phyloP scores from a whole-genome alignment of 64 coral and sea anemone genomes.

The Pocillopora verrucosa region DNA sequence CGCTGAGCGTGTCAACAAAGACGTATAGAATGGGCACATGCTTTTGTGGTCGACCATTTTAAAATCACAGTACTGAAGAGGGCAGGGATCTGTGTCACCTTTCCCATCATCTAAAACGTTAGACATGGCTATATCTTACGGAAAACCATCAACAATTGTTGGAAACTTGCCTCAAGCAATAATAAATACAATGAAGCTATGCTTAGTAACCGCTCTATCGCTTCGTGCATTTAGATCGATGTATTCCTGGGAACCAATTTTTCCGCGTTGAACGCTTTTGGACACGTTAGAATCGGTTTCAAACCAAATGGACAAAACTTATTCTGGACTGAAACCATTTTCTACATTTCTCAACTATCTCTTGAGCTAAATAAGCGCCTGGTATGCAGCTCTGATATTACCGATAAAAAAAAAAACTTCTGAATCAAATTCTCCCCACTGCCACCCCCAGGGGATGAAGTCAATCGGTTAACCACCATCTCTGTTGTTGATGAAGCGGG shows the following conservation, averaged over 20 bases:
- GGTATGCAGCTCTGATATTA: background rate
- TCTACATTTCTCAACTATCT: background rate
- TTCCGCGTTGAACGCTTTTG: background rate
- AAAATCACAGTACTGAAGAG: constrained; percentile 95
- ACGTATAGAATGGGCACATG: constrained; percentile 94
- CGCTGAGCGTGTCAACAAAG: constrained; percentile 69
- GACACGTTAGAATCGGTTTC: background rate
- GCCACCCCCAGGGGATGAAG: background rate
- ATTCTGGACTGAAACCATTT: background rate
- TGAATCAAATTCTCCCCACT: background rate
- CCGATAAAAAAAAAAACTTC: background rate
- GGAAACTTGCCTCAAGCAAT: background rate
- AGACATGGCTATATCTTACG: background rate
- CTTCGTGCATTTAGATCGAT: background rate
- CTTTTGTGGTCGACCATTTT: constrained; percentile 84
- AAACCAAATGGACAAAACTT: background rate
- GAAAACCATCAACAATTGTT: background rate
- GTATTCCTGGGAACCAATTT: background rate
- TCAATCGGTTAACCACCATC: constrained; percentile 17
- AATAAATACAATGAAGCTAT: background rate
- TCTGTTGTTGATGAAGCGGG: constrained; percentile 40
- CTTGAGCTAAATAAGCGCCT: background rate
- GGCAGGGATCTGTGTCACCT: constrained; percentile 87
- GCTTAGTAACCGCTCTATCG: constrained; percentile 8
- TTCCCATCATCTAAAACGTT: constrained; percentile 67